Evolutionary conservation across 2,888 invertebrate species (phyloP).

Genomic region (Norana najaformis): DNA sequence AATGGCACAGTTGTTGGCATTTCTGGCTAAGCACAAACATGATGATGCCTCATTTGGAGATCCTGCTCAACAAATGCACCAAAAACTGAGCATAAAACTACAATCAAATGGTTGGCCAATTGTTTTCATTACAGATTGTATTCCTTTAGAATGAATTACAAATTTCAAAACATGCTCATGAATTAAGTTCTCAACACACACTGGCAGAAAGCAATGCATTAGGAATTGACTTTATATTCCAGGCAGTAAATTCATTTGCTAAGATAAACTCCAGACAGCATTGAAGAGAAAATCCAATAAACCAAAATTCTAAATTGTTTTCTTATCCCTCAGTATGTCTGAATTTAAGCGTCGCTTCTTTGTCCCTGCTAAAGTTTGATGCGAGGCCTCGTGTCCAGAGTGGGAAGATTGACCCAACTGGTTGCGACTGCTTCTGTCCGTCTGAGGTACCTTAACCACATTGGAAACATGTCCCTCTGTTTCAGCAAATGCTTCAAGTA

Average conservation of each 20-base stretch:
- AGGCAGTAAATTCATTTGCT: background rate
- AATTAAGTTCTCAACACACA: background rate
- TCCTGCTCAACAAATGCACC: background rate
- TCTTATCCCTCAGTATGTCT: background rate
- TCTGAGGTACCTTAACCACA: background rate
- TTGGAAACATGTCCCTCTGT: background rate
- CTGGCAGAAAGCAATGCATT: no score
- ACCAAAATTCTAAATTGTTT: background rate
- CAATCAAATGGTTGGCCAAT: background rate
- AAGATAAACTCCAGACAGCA: background rate
- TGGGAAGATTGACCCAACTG: background rate
- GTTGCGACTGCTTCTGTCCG: background rate
- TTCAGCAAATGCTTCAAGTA: conserved; percentile 29
- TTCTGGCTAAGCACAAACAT: background rate
- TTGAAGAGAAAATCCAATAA: background rate
- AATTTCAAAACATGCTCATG: background rate
- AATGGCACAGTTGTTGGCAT: background rate
- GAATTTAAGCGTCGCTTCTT: background rate
- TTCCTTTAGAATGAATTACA: background rate
- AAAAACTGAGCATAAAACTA: background rate
- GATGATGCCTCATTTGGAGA: no score
- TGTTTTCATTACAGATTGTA: background rate
- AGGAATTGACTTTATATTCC: no score
- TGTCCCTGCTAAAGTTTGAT: background rate
- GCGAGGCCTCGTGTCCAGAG: background rate